Conservation (phyloP, 2,113 vertebrate species). For the Rhodinocichla rosea region DNA sequence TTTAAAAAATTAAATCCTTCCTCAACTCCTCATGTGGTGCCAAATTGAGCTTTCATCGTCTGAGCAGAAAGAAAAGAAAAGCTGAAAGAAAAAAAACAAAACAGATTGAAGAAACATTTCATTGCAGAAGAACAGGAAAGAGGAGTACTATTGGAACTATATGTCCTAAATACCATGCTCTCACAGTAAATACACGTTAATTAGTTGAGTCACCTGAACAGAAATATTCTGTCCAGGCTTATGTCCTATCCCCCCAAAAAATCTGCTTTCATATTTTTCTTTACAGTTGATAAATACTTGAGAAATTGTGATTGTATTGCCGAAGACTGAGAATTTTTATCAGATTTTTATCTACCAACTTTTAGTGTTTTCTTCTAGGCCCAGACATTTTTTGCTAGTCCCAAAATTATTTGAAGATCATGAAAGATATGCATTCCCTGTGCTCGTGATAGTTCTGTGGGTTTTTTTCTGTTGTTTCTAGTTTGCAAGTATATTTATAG, state of each 20-base stretch:
- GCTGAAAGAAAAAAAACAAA: background rate
- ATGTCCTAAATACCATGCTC: background rate
- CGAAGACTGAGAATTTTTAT: background rate
- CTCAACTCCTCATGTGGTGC: background rate
- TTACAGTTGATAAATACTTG: background rate
- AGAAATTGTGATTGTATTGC: background rate
- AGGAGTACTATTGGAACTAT: background rate
- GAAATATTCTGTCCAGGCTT: background rate
- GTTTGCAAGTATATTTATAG: background rate
- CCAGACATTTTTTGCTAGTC: background rate
- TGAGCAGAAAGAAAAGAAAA: background rate
- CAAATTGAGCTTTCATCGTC: background rate
- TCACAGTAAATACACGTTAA: background rate
- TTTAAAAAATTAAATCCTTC: background rate
- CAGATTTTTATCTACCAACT: background rate
- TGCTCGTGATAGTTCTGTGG: background rate
- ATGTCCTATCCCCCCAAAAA: background rate
- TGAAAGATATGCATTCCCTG: background rate
- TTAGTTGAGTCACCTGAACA: background rate
- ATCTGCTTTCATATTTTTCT: background rate
- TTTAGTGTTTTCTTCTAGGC: background rate
- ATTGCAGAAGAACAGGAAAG: background rate
- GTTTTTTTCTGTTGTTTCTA: background rate
- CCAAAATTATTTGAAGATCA: background rate
- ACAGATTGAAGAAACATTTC: background rate